Conservation (phyloP, 2,888 invertebrate genomes). For the Mimumesa dahlbomi region DNA sequence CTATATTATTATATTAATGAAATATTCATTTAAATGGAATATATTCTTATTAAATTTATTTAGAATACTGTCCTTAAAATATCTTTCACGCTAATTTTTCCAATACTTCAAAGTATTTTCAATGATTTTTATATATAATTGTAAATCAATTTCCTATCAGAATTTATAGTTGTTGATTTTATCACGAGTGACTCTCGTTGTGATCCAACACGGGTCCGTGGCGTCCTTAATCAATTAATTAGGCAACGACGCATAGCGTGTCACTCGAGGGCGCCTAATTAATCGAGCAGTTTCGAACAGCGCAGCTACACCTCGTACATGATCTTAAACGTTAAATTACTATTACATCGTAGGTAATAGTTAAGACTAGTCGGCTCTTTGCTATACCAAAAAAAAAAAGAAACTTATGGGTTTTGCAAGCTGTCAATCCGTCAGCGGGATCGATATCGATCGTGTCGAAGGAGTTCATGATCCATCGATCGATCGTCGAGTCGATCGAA, state of each 20-base stretch:
- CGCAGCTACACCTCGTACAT: conserved; percentile 74
- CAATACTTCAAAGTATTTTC: too few relatives aligned
- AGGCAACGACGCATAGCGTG: conserved; percentile 45
- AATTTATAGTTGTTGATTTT: conserved; percentile 1
- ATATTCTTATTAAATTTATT: too few relatives aligned
- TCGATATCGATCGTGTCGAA: background rate
- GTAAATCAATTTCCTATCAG: background rate
- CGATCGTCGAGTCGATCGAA: conserved; percentile 13
- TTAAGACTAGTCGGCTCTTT: conserved; percentile 46
- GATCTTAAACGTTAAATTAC: conserved; percentile 68
- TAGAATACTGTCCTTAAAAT: too few relatives aligned
- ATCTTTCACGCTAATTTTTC: too few relatives aligned
- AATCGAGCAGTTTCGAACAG: conserved; percentile 69
- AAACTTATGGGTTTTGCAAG: background rate
- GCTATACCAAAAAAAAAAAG: background rate
- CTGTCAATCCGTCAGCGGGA: background rate
- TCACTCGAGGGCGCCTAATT: conserved; percentile 53
- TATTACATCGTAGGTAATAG: conserved; percentile 46
- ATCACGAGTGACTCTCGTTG: background rate
- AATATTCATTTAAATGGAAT: too few relatives aligned
- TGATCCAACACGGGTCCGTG: conserved; percentile 19
- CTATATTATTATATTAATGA: background rate
- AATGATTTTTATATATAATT: too few relatives aligned
- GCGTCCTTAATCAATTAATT: conserved; percentile 55
- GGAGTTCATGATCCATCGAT: conserved; percentile 42